A percentile compares a stretch with the other conserved stretches of the same genome.
Conservation (phyloP, 2,888 invertebrate species). For the Mechanitis mazaeus region DNA sequence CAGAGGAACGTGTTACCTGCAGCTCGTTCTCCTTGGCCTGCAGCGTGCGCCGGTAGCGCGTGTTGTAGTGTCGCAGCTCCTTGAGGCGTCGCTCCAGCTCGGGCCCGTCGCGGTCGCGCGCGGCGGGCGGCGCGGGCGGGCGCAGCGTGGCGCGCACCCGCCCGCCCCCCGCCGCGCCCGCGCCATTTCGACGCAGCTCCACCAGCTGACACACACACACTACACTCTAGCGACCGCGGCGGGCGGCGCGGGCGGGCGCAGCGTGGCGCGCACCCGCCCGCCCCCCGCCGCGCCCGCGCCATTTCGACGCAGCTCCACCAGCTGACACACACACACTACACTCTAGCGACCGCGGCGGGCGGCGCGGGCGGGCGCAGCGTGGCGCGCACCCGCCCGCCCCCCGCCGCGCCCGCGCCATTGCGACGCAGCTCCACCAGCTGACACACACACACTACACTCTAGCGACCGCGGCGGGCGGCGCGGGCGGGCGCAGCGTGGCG, state of each 20-base stretch:
- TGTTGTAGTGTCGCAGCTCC: conserved; percentile 90
- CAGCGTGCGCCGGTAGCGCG: conserved; percentile 87
- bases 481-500: conserved; percentile 90
- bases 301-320: conserved; percentile 90
- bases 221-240: conserved; percentile 41
- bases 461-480: conserved; percentile 53
- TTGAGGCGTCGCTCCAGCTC: conserved; percentile 89
- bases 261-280: conserved; percentile 86
- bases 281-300: conserved; percentile 88
- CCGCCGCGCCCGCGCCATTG: conserved; percentile 86
- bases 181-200: conserved; percentile 87
- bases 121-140: conserved; percentile 79
- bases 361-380: conserved; percentile 88
- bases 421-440: conserved; percentile 92
- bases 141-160: conserved; percentile 91
- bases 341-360: conserved; percentile 41
- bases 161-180: conserved; percentile 87
- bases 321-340: conserved; percentile 59
- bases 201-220: conserved; percentile 78
- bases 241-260: conserved; percentile 83
- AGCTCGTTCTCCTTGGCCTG: conserved; percentile 90
- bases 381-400: conserved; percentile 86
- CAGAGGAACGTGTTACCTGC: conserved; percentile 71
- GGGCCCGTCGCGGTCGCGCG: conserved; percentile 85
- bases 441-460: too few relatives aligned